phyloP scores from a whole-genome alignment of 1,140 invertebrate genomes.

The Macrobrachium nipponense region DNA sequence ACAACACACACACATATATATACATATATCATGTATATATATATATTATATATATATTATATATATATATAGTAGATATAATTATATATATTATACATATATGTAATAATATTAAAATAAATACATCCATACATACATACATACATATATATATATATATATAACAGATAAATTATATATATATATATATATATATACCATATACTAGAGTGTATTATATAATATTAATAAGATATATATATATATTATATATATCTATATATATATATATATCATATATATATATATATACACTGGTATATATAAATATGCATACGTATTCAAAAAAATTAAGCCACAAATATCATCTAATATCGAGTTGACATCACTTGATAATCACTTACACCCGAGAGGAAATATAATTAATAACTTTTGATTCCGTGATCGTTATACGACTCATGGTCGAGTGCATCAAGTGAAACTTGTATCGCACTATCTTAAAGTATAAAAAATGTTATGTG shows the following conservation, averaged over 20 bases:
- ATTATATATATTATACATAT: not conserved
- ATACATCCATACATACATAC: no score
- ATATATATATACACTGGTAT: slow-evolving; percentile 4
- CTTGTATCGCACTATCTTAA: no score
- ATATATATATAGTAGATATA: slow-evolving; percentile 15
- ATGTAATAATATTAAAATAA: no score
- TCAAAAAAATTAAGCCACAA: not conserved
- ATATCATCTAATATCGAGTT: no score
- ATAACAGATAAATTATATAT: not conserved
- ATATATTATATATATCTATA: not conserved
- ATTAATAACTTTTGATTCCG: no score
- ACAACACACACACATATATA: no score
- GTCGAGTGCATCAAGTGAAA: no score
- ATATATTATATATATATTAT: slow-evolving; percentile 6
- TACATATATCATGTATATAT: no score
- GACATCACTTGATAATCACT: no score
- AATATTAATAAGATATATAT: not conserved
- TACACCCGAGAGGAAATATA: no score
- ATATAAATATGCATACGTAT: not conserved
- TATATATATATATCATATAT: slow-evolving; percentile 1
- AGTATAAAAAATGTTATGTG: no score
- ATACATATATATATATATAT: slow-evolving; percentile 2
- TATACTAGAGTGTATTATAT: not conserved
- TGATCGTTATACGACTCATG: no score
- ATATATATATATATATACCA: not conserved